Conservation (phyloP, 1,140 invertebrate genomes). For the Spodoptera litura region DNA sequence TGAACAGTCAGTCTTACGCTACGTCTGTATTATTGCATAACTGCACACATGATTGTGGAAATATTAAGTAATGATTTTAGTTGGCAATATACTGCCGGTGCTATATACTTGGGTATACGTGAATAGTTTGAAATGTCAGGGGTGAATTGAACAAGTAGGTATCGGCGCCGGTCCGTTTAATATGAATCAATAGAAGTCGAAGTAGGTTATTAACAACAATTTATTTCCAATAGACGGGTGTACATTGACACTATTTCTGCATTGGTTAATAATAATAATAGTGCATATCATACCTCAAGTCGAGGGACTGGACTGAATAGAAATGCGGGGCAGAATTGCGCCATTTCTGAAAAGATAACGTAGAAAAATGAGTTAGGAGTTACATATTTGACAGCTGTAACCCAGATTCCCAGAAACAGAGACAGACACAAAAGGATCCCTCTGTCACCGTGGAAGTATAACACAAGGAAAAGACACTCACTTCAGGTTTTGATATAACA, state of each 20-base stretch:
- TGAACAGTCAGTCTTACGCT: background rate
- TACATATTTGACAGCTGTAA: background rate
- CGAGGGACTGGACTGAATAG: conserved; percentile 78
- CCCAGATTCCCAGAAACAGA: conserved; percentile 1
- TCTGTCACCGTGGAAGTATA: conserved; percentile 14
- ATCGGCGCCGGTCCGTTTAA: conserved; percentile 67
- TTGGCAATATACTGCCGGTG: conserved; percentile 1
- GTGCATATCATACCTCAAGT: conserved; percentile 72
- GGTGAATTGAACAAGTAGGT: conserved; percentile 66
- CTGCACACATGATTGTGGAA: conserved; percentile 14
- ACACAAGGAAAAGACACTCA: conserved; percentile 72
- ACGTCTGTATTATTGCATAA: conserved; percentile 13
- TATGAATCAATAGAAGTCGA: conserved; percentile 81
- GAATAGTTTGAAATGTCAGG: conserved; percentile 68
- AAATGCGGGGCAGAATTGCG: conserved; percentile 79
- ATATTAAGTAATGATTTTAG: conserved; percentile 5
- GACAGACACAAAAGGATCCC: conserved; percentile 14
- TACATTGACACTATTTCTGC: conserved; percentile 50
- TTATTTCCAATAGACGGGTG: conserved; percentile 72
- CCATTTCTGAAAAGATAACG: conserved; percentile 79
- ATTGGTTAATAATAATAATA: conserved; percentile 12
- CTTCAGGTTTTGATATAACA: conserved; percentile 74
- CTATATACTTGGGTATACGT: conserved; percentile 2
- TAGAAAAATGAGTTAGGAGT: background rate
- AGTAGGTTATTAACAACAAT: conserved; percentile 73